Evolutionary conservation across 2,888 invertebrate species (phyloP), one percentile per base, ranked within the genome.

Genomic region (Steinernema hermaphroditum): DNA sequence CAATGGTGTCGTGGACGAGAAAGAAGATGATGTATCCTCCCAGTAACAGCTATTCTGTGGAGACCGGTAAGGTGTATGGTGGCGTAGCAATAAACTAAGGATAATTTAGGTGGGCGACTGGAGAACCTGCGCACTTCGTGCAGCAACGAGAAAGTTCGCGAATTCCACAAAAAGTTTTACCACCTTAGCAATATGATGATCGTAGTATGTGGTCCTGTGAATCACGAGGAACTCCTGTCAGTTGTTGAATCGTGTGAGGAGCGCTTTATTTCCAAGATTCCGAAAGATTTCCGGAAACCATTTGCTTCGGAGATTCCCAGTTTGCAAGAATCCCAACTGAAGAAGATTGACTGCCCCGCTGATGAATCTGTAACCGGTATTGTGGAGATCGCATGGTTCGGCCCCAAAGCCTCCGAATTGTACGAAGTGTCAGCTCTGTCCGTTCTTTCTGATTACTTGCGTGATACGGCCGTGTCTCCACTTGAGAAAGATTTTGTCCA

Each of bases 121-220:
- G 90, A 92, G 83, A 94, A 94, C 88, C 89, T 95, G 12, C 89
- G 94, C 76, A 92, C 91, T 83, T 92, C 92, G 74, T 93, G 93
- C 49, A 91, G 90, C 74, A 93, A 93, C 86, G 89, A 90, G 75
- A 94, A 94, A 90, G 94, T 93, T 6, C 90, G 90, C 79, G 89
- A 91, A 16, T 96, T 92, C 87, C 94, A 95, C 87, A 91, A 91
- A 81, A 90, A 92, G 76, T 94, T 93, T 88, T 96, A 95, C 87
- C 90, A 93, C 27, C 91, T 94, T 0, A 93, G 94, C 87, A 96
- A 96, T 87, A 88, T 94, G 74, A 92, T 92, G 75, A 89, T 94
- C 1, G 91, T 94, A 71, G 91, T 94, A 70, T 91, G 92, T 16
- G 94, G 94, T 0, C 91, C 92, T 88, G 91, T 94, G 22, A 90